These are phyloP conservation scores for Cheirogaleus medius DNA, from an alignment of 2,113 vertebrate species.

Conservation along the genomic window DNA sequence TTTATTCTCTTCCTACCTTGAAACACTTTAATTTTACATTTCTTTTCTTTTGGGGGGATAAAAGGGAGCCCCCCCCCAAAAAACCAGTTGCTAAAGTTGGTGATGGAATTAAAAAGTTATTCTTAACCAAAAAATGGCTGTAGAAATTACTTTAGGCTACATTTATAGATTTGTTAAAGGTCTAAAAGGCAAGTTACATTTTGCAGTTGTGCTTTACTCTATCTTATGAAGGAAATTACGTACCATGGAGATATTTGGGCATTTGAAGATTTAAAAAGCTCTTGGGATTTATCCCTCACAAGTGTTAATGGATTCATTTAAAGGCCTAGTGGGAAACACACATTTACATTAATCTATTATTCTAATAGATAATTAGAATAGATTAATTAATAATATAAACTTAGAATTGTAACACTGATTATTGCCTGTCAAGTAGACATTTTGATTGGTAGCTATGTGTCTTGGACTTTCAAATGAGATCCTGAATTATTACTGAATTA, in stretches of 20 bases:
- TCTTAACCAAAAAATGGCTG: conserved; percentile 14
- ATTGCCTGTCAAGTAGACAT: conserved; percentile 8
- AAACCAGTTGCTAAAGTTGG: conserved; percentile 29
- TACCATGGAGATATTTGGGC: neutral
- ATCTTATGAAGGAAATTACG: conserved; percentile 39
- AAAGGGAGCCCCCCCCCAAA: neutral
- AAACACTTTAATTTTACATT: neutral
- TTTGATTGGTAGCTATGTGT: neutral
- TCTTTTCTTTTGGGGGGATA: neutral
- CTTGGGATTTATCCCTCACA: neutral
- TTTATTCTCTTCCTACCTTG: neutral
- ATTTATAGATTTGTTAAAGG: conserved; percentile 1
- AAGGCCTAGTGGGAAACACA: conserved; percentile 29
- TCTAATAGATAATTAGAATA: neutral
- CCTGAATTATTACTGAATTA: conserved; percentile 35
- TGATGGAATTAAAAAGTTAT: conserved; percentile 39
- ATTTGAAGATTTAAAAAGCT: conserved; percentile 34
- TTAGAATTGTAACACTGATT: neutral
- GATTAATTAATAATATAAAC: conserved; percentile 27
- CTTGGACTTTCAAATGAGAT: conserved; percentile 18
- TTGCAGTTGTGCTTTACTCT: conserved; percentile 42
- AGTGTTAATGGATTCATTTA: conserved; percentile 42
- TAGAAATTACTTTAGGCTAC: conserved; percentile 22
- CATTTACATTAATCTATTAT: neutral
- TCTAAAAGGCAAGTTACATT: conserved; percentile 39